These are phyloP conservation scores for Pristionchus exspectatus DNA, from an alignment of 2,888 invertebrate genomes.

Conservation along the genomic window DNA sequence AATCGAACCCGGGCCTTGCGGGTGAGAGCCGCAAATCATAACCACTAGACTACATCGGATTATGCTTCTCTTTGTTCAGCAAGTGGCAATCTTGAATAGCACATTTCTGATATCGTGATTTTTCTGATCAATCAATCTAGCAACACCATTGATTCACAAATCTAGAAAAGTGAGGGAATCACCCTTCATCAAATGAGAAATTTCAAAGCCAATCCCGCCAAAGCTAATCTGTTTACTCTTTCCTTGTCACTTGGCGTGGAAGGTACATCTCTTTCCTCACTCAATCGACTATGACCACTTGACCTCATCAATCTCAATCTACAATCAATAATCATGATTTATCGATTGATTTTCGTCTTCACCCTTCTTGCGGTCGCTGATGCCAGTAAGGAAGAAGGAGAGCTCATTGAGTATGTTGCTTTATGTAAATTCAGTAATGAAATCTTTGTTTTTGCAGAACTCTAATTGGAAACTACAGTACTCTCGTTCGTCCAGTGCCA, in stretches of 20 bases:
- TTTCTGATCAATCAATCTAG: too few species aligned
- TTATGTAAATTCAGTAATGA: neutral
- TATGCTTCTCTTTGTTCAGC: neutral
- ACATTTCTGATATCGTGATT: neutral
- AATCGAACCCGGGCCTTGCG: conserved; percentile 73
- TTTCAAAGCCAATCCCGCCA: neutral
- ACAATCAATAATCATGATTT: conserved; percentile 34
- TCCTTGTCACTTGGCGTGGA: conserved; percentile 29
- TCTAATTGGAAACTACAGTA: conserved; percentile 48
- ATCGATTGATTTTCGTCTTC: neutral
- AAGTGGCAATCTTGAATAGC: neutral
- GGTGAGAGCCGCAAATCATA: conserved; percentile 73
- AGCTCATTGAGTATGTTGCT: conserved; percentile 9
- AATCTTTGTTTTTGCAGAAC: neutral
- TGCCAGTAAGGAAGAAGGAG: conserved; percentile 18
- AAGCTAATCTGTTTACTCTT: conserved; percentile 31
- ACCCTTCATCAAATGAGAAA: neutral
- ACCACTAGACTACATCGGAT: conserved; percentile 70
- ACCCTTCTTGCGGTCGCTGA: neutral
- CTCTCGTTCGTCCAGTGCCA: conserved; percentile 47
- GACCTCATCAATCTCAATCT: neutral
- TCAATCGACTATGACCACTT: conserved; percentile 41
- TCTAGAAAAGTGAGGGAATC: neutral
- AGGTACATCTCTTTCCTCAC: conserved; percentile 21
- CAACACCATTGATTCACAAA: neutral